Evolutionary conservation across 2,113 vertebrate species (phyloP).

Genomic region (Microcebus jonahi): DNA sequence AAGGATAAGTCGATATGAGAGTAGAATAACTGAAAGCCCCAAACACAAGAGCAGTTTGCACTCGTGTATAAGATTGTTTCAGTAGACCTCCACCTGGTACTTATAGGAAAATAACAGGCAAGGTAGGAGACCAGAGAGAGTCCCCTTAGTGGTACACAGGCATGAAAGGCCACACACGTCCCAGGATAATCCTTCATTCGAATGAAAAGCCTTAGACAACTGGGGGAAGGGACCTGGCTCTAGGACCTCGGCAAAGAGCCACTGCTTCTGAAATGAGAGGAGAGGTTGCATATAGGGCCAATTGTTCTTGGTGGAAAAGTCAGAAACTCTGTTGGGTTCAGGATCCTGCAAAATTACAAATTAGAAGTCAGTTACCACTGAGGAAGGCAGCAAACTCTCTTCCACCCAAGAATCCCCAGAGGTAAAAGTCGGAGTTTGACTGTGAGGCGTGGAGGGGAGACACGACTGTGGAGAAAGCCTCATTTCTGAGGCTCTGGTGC

Average conservation of each 20-base stretch:
- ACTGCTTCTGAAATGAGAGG: neutral
- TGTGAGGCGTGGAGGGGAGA: no score
- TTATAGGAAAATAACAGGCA: neutral
- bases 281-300: neutral
- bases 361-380: neutral
- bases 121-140: neutral
- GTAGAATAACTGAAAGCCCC: neutral
- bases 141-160: neutral
- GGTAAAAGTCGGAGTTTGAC: neutral
- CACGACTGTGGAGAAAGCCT: neutral
- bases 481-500: neutral
- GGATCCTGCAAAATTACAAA: neutral
- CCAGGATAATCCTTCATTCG: neutral
- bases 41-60: neutral
- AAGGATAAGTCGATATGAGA: neutral
- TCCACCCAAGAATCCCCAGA: neutral
- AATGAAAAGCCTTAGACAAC: neutral
- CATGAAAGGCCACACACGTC: neutral
- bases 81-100: neutral
- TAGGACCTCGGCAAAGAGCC: neutral
- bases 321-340: neutral
- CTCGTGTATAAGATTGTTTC: neutral
- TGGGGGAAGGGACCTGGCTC: neutral
- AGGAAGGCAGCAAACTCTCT: neutral
- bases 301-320: no score